A percentile compares a stretch with the other conserved stretches of the same genome.
Evolutionary conservation across 2,113 vertebrate genomes (phyloP).

Genomic region (Labeo catla): DNA sequence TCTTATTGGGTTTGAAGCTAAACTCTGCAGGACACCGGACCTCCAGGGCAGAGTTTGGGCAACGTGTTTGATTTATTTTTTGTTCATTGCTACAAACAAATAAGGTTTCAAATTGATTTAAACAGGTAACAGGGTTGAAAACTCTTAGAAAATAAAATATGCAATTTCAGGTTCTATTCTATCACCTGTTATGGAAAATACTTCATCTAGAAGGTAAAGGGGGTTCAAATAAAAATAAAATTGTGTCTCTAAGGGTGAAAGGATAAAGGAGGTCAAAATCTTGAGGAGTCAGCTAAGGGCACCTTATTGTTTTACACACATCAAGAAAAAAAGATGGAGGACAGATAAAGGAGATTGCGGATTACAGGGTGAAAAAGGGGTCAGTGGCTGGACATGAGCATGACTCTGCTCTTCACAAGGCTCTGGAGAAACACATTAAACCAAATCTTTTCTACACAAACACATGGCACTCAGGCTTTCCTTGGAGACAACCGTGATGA

Average conservation of each 20-base stretch:
- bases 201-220: no score
- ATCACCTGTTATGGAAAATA: not conserved
- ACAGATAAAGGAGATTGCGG: not conserved
- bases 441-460: not conserved
- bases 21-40: no score
- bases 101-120: not conserved
- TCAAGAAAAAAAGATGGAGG: not conserved
- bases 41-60: no score
- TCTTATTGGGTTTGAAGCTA: no score
- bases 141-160: not conserved
- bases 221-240: not conserved
- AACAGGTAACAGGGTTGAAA: not conserved
- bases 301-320: conserved; percentile 1
- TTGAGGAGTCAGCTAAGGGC: conserved; percentile 11
- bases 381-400: not conserved
- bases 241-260: not conserved
- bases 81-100: no score
- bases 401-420: not conserved
- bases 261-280: not conserved
- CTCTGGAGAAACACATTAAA: not conserved
- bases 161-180: not conserved
- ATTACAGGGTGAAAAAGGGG: conserved; percentile 9
- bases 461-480: not conserved
- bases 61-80: no score
- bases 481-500: not conserved